A percentile compares a stretch with the other conserved stretches of the same genome.
phyloP scores from a whole-genome alignment of 2,797 vertebrate species.

The Chloroceryle inda region DNA sequence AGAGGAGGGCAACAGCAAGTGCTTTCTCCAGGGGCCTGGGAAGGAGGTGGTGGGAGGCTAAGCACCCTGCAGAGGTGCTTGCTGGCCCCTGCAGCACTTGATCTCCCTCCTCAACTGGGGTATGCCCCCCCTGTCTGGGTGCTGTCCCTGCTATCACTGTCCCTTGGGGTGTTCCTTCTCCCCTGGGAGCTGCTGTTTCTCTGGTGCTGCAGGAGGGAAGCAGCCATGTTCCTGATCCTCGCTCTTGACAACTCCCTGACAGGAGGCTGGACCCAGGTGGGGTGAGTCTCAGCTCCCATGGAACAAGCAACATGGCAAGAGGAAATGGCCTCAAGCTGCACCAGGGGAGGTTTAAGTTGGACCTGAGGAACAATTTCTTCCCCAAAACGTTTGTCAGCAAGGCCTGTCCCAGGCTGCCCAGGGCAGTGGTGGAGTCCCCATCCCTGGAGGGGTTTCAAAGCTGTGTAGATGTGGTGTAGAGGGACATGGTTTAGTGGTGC shows the following conservation, averaged over 20 bases:
- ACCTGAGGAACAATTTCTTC: not conserved
- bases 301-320: not conserved
- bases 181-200: not conserved
- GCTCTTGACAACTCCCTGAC: not conserved
- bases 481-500: not conserved
- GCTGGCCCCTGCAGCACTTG: not conserved
- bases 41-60: not conserved
- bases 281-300: not conserved
- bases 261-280: not conserved
- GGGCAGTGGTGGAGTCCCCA: not conserved
- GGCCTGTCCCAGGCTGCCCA: not conserved
- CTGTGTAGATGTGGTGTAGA: not conserved
- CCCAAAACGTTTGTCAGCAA: not conserved
- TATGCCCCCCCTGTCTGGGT: fast-evolving
- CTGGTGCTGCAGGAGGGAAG: not conserved
- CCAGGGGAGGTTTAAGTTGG: not conserved
- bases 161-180: not conserved
- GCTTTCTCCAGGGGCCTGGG: not conserved
- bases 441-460: not conserved
- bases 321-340: not conserved
- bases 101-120: not conserved
- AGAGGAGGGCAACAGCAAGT: not conserved
- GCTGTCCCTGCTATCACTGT: not conserved
- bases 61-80: not conserved
- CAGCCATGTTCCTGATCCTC: not conserved